A percentile compares a stretch with the other conserved stretches of the same genome.
Evolutionary conservation across 2,888 invertebrate species (phyloP).

Genomic region (Lasioglossum malachurum): DNA sequence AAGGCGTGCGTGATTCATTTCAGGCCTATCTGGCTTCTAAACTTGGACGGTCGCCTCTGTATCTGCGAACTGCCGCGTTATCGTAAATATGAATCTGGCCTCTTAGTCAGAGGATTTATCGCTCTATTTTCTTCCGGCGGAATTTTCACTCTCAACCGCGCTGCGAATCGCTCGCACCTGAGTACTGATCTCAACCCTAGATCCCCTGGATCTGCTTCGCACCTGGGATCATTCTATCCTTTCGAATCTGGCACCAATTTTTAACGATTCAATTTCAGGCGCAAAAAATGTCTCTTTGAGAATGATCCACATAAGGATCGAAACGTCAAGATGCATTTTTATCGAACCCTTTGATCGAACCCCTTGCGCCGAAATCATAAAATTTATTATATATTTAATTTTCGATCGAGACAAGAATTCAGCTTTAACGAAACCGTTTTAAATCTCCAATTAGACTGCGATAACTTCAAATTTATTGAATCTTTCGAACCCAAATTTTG

Average conservation of each 20-base stretch:
- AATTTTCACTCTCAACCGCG: neutral
- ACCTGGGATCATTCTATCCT: neutral
- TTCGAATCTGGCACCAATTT: neutral
- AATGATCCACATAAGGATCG: too few relatives aligned
- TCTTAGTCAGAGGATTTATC: constrained; percentile 16
- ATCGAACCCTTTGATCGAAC: too few relatives aligned
- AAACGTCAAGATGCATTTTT: too few relatives aligned
- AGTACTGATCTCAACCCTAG: neutral
- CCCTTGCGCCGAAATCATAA: too few relatives aligned
- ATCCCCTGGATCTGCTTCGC: neutral
- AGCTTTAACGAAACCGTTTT: neutral
- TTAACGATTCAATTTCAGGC: too few relatives aligned
- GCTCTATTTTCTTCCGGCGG: neutral
- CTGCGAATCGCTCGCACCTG: neutral
- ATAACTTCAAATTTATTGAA: neutral
- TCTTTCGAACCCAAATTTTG: neutral
- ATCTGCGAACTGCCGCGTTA: constrained; percentile 39
- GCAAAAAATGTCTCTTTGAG: too few relatives aligned
- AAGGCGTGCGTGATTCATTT: constrained; percentile 58
- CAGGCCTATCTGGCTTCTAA: constrained; percentile 36
- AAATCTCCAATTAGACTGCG: neutral
- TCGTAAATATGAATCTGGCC: constrained; percentile 34
- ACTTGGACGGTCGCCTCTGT: constrained; percentile 42
- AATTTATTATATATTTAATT: too few relatives aligned
- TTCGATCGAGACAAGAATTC: too few relatives aligned